phyloP scores from a whole-genome alignment of 2,888 invertebrate genomes.

The Cephus rjabovi region DNA sequence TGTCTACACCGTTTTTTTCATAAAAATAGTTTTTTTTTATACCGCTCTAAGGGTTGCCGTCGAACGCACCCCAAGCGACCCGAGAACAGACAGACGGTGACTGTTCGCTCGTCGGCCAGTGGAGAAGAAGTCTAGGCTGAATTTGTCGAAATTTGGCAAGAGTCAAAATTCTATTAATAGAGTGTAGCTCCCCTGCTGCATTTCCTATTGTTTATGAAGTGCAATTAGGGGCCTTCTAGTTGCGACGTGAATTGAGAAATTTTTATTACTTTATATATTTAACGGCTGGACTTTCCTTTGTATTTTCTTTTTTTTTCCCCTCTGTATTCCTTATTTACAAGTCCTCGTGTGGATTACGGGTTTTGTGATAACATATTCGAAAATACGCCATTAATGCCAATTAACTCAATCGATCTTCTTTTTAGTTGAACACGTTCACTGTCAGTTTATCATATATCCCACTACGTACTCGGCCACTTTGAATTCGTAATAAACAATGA shows the following conservation, averaged over 20 bases:
- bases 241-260: neutral
- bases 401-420: too few species aligned
- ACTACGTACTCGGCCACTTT: slow-evolving; percentile 27
- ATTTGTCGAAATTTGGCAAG: slow-evolving; percentile 64
- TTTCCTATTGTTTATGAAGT: slow-evolving; percentile 42
- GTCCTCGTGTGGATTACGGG: neutral
- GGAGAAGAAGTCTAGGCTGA: slow-evolving; percentile 22
- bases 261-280: neutral
- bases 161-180: slow-evolving; percentile 58
- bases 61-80: neutral
- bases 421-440: neutral
- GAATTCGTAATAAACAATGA: slow-evolving; percentile 29
- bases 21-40: neutral
- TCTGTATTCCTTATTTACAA: neutral
- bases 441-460: neutral
- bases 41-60: neutral
- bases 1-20: neutral
- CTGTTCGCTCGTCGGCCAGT: neutral
- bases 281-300: neutral
- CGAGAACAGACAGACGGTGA: neutral
- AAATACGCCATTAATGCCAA: neutral
- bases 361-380: neutral
- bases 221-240: neutral
- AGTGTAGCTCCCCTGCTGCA: slow-evolving; percentile 8
- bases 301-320: neutral